Base-by-base conservation (phyloP, 1,140 invertebrate species). In the Brachionus rotundiformis region DNA sequence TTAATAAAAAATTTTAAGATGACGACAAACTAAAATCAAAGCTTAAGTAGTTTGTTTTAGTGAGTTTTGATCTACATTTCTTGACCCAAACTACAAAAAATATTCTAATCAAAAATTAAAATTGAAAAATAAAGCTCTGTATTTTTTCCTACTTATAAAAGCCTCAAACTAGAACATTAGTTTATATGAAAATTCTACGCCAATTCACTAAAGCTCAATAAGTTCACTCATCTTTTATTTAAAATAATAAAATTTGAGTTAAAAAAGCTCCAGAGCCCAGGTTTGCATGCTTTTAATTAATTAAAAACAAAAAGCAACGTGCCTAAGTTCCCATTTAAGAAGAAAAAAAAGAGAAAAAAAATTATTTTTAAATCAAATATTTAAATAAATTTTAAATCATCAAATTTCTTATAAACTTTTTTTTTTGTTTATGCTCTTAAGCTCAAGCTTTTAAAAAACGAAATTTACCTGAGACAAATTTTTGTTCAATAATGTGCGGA, bases 381-480 rank as follows among this genome's bases (percentile, higher is more conserved):
- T 54, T 54, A 54, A 39, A 39, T 39, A 39, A 39, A n/a, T n/a
- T n/a, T 39, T 7, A 54, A 54, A 23, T 19, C 8, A 19, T 54
- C 16, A 54, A 54, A 54, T 54, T 54, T 54, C 47, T 54, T 54
- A 49, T 16, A 49, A 49, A n/a, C n/a, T n/a, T 11, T 39, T 39
- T 11, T 6, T 25, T 54, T 25, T 54, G 47, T 54, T 54, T 54
- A 19, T 54, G 47, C 47, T 54, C 47, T 54, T 54, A 54, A 54
- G 47, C 47, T 54, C 47, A 54, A 54, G 47, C 19, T 54, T 54
- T 54, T 54, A 8, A 1, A 39, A 54, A 54, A 54, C 47, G 47
- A 54, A 25, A 54, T 54, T 54, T 54, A 54, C 47, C 47, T 54
- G 47, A 54, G 47, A 54, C 47, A 54, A 54, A 54, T 54, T 54